Percentiles rank a stretch among this genome's conserved stretches.
These are phyloP conservation scores for Lutraria rhynchaena DNA, from an alignment of 1,140 invertebrate species.

Conservation along the genomic window DNA sequence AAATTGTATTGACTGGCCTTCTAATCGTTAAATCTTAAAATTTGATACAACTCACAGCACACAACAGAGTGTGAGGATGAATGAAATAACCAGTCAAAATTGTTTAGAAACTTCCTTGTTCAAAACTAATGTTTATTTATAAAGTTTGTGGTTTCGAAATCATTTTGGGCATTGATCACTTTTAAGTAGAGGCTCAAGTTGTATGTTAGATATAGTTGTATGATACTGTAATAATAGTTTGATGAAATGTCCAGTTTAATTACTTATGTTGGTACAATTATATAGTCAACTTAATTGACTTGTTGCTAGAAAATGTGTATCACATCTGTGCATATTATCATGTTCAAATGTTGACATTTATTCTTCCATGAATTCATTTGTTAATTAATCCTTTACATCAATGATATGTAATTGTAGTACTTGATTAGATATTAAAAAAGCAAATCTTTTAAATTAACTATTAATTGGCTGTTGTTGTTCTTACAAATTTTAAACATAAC, in stretches of 20 bases:
- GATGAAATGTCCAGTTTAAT: background rate
- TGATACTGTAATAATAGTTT: background rate
- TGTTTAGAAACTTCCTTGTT: too few relatives aligned
- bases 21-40: too few relatives aligned
- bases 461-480: background rate
- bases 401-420: conserved; percentile 26
- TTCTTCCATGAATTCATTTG: conserved; percentile 13
- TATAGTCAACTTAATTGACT: background rate
- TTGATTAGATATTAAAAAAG: conserved; percentile 35
- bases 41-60: too few relatives aligned
- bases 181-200: background rate
- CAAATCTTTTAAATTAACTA: conserved; percentile 33
- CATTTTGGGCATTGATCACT: background rate
- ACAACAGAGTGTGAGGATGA: too few relatives aligned
- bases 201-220: background rate
- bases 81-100: too few relatives aligned
- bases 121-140: background rate
- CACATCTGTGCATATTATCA: conserved; percentile 24
- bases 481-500: too few relatives aligned
- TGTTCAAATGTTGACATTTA: conserved; percentile 24
- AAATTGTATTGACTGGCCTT: too few relatives aligned
- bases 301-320: background rate
- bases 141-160: background rate
- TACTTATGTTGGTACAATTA: background rate
- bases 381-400: conserved; percentile 36